Evolutionary conservation across 2,797 vertebrate species (phyloP).

Genomic region (Clarias platycephalus): DNA sequence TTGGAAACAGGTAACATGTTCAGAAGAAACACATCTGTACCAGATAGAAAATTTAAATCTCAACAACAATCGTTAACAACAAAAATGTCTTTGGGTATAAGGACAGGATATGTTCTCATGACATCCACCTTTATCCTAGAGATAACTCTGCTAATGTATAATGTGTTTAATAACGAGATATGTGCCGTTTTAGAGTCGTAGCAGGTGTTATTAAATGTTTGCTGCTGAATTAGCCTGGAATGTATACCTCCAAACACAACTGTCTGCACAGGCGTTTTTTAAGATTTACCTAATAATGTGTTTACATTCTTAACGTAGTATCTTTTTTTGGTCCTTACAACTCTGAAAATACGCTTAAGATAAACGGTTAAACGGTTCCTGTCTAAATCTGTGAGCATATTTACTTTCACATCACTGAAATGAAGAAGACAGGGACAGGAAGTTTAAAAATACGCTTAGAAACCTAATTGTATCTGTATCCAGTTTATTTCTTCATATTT

Average conservation of each 20-base stretch:
- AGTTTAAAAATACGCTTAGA: neutral
- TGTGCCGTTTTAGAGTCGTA: neutral
- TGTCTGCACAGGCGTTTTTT: neutral
- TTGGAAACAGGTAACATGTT: neutral
- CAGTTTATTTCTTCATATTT: neutral
- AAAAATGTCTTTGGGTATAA: neutral
- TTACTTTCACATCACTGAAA: neutral
- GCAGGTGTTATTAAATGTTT: neutral
- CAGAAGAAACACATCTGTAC: neutral
- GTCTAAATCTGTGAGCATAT: neutral
- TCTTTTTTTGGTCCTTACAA: neutral
- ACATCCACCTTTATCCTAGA: neutral
- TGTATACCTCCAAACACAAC: neutral
- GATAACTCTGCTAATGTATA: neutral
- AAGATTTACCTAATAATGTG: constrained; percentile 3
- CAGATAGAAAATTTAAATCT: neutral
- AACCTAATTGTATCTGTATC: neutral
- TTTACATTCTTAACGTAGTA: constrained; percentile 5
- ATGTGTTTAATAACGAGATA: neutral
- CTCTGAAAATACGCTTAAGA: neutral
- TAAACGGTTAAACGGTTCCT: neutral
- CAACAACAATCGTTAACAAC: neutral
- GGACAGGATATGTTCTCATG: neutral
- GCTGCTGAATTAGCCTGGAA: constrained; percentile 2
- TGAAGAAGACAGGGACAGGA: neutral